These are phyloP conservation scores for Harmothoe impar DNA, from an alignment of 2,888 invertebrate species.

Conservation along the genomic window DNA sequence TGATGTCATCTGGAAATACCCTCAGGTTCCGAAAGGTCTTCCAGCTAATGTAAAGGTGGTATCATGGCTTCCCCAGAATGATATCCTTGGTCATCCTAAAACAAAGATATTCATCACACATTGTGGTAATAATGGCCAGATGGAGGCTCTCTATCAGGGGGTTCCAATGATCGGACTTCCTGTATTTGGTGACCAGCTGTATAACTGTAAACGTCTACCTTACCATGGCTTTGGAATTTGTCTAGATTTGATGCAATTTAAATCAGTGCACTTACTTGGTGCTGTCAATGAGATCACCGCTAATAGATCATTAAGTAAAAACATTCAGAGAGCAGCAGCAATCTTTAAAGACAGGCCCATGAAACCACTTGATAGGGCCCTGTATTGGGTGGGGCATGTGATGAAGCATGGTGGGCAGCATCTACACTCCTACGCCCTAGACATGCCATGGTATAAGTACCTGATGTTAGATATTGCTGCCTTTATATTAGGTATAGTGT, in stretches of 20 bases:
- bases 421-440: constrained; percentile 70
- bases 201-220: constrained; percentile 69
- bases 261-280: constrained; percentile 64
- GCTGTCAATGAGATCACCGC: constrained; percentile 68
- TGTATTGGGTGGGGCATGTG: constrained; percentile 75
- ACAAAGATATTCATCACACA: constrained; percentile 73
- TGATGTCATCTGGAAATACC: constrained; percentile 17
- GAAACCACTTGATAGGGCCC: constrained; percentile 71
- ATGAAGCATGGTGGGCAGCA: constrained; percentile 74
- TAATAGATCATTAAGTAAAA: constrained; percentile 67
- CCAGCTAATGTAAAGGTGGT: constrained; percentile 58
- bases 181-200: constrained; percentile 71
- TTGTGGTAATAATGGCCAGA: constrained; percentile 73
- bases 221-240: constrained; percentile 65
- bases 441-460: constrained; percentile 73
- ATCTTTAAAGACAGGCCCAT: constrained; percentile 67
- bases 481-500: not conserved
- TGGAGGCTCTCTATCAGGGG: constrained; percentile 73
- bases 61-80: constrained; percentile 66
- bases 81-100: constrained; percentile 69
- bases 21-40: constrained; percentile 11
- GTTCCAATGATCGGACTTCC: constrained; percentile 74
- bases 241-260: constrained; percentile 1
- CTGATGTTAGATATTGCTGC: constrained; percentile 70
- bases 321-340: constrained; percentile 68